Evolutionary conservation across 2,797 vertebrate species (phyloP).

Genomic region (Crenichthys baileyi): DNA sequence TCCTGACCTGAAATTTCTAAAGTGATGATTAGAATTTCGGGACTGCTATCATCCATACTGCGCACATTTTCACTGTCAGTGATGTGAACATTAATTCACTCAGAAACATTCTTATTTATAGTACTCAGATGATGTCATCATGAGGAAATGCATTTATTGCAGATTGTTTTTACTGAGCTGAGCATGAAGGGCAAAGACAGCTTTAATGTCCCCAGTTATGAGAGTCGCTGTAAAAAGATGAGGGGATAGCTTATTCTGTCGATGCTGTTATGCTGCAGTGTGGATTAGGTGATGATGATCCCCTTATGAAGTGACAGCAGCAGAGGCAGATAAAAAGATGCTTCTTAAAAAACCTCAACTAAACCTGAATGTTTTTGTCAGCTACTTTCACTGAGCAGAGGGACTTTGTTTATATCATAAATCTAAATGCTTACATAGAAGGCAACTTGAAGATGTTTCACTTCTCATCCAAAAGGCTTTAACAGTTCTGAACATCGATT

Average conservation of each 20-base stretch:
- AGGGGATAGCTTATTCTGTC: slow-evolving; percentile 19
- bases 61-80: slow-evolving; percentile 15
- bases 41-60: background rate
- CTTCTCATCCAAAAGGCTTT: background rate
- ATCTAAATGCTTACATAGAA: background rate
- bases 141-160: slow-evolving; percentile 46
- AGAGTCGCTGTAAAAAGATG: slow-evolving; percentile 31
- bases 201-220: slow-evolving; percentile 43
- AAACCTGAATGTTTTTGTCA: background rate
- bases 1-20: background rate
- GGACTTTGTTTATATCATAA: background rate
- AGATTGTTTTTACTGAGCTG: slow-evolving; percentile 31
- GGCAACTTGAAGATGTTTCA: background rate
- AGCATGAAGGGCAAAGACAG: slow-evolving; percentile 41
- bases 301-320: background rate
- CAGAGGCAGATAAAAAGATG: background rate
- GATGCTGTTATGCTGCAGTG: background rate
- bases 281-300: slow-evolving; percentile 21
- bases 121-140: slow-evolving; percentile 47
- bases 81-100: slow-evolving; percentile 35
- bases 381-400: background rate
- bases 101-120: slow-evolving; percentile 31
- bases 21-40: background rate
- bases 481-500: background rate
- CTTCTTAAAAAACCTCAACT: background rate